Evolutionary conservation across 1,140 invertebrate species (phyloP), one percentile per base, ranked within the genome.

Genomic region (Drosophila pruinosa): DNA sequence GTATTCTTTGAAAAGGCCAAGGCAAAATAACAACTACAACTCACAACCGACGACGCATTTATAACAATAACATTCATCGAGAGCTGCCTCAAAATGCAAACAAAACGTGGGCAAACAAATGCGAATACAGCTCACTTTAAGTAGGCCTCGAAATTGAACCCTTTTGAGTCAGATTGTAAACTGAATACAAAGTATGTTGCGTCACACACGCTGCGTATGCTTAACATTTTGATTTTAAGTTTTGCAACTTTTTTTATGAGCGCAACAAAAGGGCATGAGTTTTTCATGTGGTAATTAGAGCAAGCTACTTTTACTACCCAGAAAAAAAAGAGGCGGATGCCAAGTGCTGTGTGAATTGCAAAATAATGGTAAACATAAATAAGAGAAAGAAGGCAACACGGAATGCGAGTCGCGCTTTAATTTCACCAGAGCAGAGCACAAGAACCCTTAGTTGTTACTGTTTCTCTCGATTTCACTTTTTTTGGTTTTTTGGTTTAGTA

Each of bases 351-450:
- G 10, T 76, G 63, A 85, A 83, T 68, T 75, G 48, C 67, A 72
- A 78, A 73, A 73, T 86, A 80, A 86, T 86, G 80, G 76, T 86
- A 48, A 65, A 81, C 62, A 65, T 65, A 77, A 85, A 82, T 83
- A 83, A 83, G 73, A 72, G 68, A 39, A 57, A 64, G 75, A 26
- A 65, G 31, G 41, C 61, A 57, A 63, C 52, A 45, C 41, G n/a
- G 38, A 36, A 36, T 15, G 45, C 34, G 47, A 69, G 53, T 54
- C 69, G 56, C 78, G 82, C 78, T 86, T 82, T 82, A 86, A 88
- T 86, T 86, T 78, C 75, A 86, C 81, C 70, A 78, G 34, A 24
- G 10, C 31, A 59, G 70, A 78, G 52, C 58, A 52, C 14, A 70
- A 56, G 59, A 58, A 59, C 64, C 54, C 54, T 41, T 36, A 70